These are phyloP conservation scores for Sterna hirundo DNA, from an alignment of 2,113 vertebrate genomes.

Conservation along the genomic window DNA sequence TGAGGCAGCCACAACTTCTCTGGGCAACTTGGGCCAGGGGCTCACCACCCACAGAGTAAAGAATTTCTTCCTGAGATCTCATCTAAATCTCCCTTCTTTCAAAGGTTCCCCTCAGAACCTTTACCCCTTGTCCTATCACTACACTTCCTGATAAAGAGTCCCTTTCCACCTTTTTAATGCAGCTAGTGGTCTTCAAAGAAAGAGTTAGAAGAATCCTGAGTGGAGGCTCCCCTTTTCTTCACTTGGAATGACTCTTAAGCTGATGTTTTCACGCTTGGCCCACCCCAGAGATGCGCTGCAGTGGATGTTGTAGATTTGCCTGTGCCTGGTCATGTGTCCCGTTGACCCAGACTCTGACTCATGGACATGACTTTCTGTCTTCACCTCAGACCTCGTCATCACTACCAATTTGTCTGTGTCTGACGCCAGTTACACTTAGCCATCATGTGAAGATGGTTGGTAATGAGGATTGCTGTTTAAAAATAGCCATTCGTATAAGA, in stretches of 20 bases:
- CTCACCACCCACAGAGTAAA: background rate
- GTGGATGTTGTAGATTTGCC: background rate
- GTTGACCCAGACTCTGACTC: background rate
- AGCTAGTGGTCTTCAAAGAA: background rate
- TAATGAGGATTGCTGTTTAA: background rate
- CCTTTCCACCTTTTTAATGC: background rate
- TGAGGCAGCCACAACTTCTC: background rate
- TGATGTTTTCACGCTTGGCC: background rate
- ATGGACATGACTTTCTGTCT: background rate
- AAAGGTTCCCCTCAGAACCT: background rate
- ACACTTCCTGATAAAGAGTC: background rate
- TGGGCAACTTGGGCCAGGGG: fast-evolving
- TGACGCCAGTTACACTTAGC: background rate
- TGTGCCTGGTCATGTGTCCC: background rate
- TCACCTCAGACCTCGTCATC: background rate
- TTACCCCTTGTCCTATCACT: background rate
- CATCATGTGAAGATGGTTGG: background rate
- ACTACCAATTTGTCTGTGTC: background rate
- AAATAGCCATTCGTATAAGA: background rate
- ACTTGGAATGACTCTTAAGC: background rate
- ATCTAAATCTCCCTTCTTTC: background rate
- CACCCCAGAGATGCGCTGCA: fast-evolving
- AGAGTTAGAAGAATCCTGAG: background rate
- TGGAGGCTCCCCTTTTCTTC: background rate
- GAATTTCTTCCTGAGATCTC: background rate